Evolutionary conservation across 1,140 invertebrate species (phyloP), one percentile per base, ranked within the genome.

Genomic region (Ostrea denselamellosa): DNA sequence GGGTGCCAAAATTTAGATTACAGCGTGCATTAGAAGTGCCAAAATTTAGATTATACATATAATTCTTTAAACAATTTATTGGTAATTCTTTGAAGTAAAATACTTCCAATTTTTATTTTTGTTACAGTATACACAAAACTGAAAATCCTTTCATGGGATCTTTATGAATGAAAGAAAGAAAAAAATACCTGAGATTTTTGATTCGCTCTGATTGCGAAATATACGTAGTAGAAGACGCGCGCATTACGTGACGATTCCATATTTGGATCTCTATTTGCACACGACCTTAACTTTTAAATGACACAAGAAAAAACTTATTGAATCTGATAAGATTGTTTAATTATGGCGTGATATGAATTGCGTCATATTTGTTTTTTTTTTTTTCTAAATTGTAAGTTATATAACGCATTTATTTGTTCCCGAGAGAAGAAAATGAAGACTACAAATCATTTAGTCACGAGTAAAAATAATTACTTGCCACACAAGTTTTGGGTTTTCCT

Each of bases 151-250:
- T 58, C 22, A 25, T 12, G 22, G 25, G 25, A 71, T 22, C 28
- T 71, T 71, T 71, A 71, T 71, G 65, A 71, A 77, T 77, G 68
- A 77, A 71, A 3, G 22, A 25, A 71, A 12, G 22, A 25, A 77
- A 77, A 77, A 17, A 25, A 77, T 77, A 34, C 68, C 68, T 77
- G 22, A 14, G 25, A 77, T 77, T 44, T 77, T 77, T 77, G 68
- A 28, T 77, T 44, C 68, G 68, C 68, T 77, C 68, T 77, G 25
- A 77, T 77, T 77, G 68, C 68, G 68, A 77, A 77, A 77, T 77
- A 28, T 77, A 77, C 68, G 68, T 77, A 77, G 68, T 34, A 77
- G 25, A 0, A 25, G 68, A 77, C 68, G 68, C 68, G 28, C 68
- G 25, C 22, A 10, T 77, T 2, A 25, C 25, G 28, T 28, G 68